Conservation (phyloP, 1,140 invertebrate genomes). For the Sitophilus oryzae region DNA sequence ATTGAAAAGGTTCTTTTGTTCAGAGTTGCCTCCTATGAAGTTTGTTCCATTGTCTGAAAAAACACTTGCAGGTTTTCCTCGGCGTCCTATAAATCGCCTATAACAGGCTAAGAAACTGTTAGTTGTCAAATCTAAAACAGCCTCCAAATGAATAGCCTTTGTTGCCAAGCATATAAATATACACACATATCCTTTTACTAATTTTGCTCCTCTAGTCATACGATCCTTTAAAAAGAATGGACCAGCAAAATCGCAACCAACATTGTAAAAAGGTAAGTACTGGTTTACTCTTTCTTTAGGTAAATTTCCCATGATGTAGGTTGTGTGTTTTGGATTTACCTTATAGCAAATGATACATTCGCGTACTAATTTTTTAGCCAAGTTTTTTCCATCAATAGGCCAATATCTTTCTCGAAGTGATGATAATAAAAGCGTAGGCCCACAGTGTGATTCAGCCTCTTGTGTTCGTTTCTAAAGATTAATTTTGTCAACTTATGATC, state of each 20-base stretch:
- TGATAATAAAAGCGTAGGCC: slow-evolving; percentile 12
- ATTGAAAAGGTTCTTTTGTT: slow-evolving; percentile 6
- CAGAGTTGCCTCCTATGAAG: slow-evolving; percentile 15
- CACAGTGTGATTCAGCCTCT: slow-evolving; percentile 17
- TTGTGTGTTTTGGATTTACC: slow-evolving; percentile 1
- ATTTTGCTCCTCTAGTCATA: neutral
- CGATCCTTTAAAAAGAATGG: slow-evolving; percentile 21
- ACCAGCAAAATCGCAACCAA: slow-evolving; percentile 39
- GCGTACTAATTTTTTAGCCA: slow-evolving; percentile 10
- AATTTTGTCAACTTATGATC: slow-evolving; percentile 25
- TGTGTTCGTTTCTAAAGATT: slow-evolving; percentile 22
- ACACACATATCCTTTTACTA: slow-evolving; percentile 6
- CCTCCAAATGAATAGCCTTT: slow-evolving; percentile 7
- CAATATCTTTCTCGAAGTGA: slow-evolving; percentile 20
- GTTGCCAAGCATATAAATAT: slow-evolving; percentile 5
- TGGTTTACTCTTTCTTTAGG: slow-evolving; percentile 31
- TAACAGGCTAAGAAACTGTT: neutral
- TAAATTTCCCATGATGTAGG: slow-evolving; percentile 40
- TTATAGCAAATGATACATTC: slow-evolving; percentile 19
- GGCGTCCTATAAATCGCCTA: slow-evolving; percentile 2
- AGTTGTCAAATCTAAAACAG: neutral
- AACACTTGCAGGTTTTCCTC: slow-evolving; percentile 10
- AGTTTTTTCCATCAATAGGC: slow-evolving; percentile 12
- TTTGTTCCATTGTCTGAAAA: slow-evolving; percentile 22
- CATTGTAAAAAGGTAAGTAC: slow-evolving; percentile 27